phyloP scores from a whole-genome alignment of 2,888 invertebrate species.

The Thyatira batis region DNA sequence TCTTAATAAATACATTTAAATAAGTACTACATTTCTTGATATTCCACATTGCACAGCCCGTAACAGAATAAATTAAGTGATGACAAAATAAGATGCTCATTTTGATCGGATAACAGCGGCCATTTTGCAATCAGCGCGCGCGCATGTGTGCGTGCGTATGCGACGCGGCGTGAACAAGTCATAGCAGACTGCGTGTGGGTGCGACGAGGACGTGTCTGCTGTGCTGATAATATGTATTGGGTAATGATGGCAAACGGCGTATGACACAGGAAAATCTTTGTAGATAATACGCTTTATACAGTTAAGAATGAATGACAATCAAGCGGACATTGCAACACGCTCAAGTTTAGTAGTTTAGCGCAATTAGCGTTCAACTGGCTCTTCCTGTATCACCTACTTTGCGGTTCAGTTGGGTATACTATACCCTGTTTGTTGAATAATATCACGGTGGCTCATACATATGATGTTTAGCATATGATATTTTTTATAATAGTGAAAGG shows the following conservation, averaged over 20 bases:
- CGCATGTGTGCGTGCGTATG: constrained; percentile 35
- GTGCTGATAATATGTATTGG: constrained; percentile 26
- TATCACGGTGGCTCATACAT: neutral
- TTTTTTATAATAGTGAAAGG: no score
- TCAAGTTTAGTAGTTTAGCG: neutral
- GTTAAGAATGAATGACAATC: neutral
- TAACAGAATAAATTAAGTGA: constrained; percentile 9
- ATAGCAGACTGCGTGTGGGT: constrained; percentile 37
- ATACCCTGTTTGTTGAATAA: neutral
- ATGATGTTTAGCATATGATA: no score
- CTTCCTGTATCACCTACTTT: constrained; percentile 1
- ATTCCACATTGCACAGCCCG: neutral
- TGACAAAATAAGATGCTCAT: constrained; percentile 27
- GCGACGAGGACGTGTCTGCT: constrained; percentile 45
- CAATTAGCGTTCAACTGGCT: neutral
- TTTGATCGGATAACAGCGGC: constrained; percentile 44
- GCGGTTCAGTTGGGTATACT: neutral
- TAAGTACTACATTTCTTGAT: neutral
- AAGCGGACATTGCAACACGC: neutral
- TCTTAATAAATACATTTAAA: no score
- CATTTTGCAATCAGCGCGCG: constrained; percentile 55
- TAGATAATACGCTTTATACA: constrained; percentile 5
- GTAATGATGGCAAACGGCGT: constrained; percentile 24
- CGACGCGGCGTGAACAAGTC: constrained; percentile 38
- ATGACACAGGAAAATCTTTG: constrained; percentile 29